Conservation (phyloP, 2,797 vertebrate genomes). For the Lacerta bilineata region DNA sequence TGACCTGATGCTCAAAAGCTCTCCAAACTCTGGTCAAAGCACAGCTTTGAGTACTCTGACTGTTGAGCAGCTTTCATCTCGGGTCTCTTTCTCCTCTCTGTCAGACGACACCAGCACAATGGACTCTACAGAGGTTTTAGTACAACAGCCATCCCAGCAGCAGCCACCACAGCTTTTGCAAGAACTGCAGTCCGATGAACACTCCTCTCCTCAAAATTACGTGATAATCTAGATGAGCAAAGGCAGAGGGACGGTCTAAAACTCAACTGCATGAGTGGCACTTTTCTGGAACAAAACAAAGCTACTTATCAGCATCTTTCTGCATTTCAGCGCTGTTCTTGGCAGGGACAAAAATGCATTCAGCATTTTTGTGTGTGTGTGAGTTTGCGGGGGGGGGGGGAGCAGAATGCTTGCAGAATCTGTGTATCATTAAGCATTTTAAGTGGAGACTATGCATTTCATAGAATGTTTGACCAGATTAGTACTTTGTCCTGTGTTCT, state of each 20-base stretch:
- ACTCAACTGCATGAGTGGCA: slow-evolving; percentile 90
- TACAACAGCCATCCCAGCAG: slow-evolving; percentile 75
- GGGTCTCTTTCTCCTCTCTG: slow-evolving; percentile 88
- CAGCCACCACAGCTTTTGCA: slow-evolving; percentile 78
- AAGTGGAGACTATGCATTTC: slow-evolving; percentile 86
- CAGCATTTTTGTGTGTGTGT: slow-evolving; percentile 77
- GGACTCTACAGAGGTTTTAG: slow-evolving; percentile 80
- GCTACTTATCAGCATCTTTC: slow-evolving; percentile 76
- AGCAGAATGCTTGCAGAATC: slow-evolving; percentile 83
- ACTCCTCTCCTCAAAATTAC: slow-evolving; percentile 83
- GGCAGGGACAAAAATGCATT: slow-evolving; percentile 81
- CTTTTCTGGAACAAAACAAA: slow-evolving; percentile 74
- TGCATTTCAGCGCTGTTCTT: slow-evolving; percentile 82
- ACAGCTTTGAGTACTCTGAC: slow-evolving; percentile 80
- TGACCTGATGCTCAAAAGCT: slow-evolving; percentile 84
- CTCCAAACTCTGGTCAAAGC: slow-evolving; percentile 80
- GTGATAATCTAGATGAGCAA: slow-evolving; percentile 84
- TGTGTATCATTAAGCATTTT: slow-evolving; percentile 76
- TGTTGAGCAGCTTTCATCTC: slow-evolving; percentile 86
- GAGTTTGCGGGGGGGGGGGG: slow-evolving; percentile 55
- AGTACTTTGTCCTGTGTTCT: slow-evolving; percentile 89
- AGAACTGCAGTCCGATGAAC: slow-evolving; percentile 81
- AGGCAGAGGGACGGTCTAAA: slow-evolving; percentile 77
- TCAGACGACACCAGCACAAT: slow-evolving; percentile 88
- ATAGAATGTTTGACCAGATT: slow-evolving; percentile 87